Evolutionary conservation across 2,888 invertebrate genomes (phyloP), one percentile per base, ranked within the genome.

Genomic region (Schrankia costaestrigalis): DNA sequence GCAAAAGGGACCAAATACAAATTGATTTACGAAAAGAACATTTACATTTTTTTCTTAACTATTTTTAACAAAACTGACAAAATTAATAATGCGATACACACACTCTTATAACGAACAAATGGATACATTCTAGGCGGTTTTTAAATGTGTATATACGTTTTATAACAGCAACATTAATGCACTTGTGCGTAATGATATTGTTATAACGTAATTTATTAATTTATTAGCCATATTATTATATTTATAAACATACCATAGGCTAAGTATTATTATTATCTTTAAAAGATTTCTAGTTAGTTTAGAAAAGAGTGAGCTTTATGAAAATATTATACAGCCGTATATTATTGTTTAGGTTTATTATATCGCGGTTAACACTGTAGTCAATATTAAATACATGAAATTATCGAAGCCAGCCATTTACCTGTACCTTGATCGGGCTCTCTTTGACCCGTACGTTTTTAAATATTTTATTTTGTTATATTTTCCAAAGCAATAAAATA

Each of bases 241-340:
- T 86, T 84, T 86, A 86, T 87, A 78, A 79, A 86, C 85, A 86
- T 87, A 87, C 87, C 87, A 87, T 87, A 87, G 85, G 78, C 56
- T 86, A 84, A 85, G 84, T 75, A 76, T 79, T 78, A 74, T 82
- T 77, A 75, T 80, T 83, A 82, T 83, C 82, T 84, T 84, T 74
- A 69, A 78, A 85, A 82, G 83, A 84, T 81, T 81, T 78, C 67
- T 84, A 79, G 78, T 69, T 83, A 83, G 78, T 72, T 69, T 83
- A 83, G 74, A 71, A 82, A 81, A 67, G 85, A 84, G 86, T 85
- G 85, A 86, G 85, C 85, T 85, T 84, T 84, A 83, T 74, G 69
- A 73, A 71, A 72, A 77, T 73, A 76, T 70, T 71, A 71, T 74
- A 73, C 69, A 73, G 56, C 66, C 66, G 68, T 78, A 69, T 76